Evolutionary conservation across 2,888 invertebrate species (phyloP).

Genomic region (Drosophila suboccidentalis): DNA sequence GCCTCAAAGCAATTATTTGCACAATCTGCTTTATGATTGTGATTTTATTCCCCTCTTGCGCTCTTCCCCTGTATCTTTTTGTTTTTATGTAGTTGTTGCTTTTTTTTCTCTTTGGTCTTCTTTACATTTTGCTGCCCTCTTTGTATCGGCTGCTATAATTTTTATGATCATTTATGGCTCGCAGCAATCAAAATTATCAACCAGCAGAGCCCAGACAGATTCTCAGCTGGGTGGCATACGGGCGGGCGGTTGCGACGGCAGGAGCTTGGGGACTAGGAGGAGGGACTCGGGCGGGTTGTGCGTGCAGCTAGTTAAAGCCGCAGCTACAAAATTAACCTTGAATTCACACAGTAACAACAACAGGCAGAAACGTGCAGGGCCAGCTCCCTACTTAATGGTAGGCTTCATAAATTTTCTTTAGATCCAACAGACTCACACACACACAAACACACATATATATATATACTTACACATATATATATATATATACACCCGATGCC

Average conservation of each 20-base stretch:
- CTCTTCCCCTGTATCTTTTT: background rate
- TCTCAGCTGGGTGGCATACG: conserved; percentile 43
- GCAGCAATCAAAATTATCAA: conserved; percentile 80
- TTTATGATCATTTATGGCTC: conserved; percentile 82
- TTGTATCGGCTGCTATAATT: conserved; percentile 77
- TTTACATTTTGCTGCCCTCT: conserved; percentile 38
- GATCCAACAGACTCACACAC: conserved; percentile 58
- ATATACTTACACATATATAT: conserved; percentile 2
- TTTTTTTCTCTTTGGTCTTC: conserved; percentile 6
- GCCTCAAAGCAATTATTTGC: conserved; percentile 56
- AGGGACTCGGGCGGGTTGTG: conserved; percentile 50
- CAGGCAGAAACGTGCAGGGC: conserved; percentile 41
- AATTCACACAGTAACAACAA: conserved; percentile 72
- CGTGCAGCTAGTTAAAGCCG: conserved; percentile 82
- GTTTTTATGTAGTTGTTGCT: conserved; percentile 18
- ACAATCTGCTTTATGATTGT: conserved; percentile 58
- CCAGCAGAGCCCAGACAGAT: conserved; percentile 42
- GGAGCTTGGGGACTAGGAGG: background rate
- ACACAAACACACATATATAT: background rate
- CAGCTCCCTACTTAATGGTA: conserved; percentile 74
- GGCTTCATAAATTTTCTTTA: conserved; percentile 81
- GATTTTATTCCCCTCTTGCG: conserved; percentile 27
- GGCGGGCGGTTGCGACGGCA: conserved; percentile 38
- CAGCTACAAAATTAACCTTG: conserved; percentile 77
- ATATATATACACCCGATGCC: conserved; percentile 11